Conservation (phyloP, 2,113 vertebrate species). For the Marmota monax region DNA sequence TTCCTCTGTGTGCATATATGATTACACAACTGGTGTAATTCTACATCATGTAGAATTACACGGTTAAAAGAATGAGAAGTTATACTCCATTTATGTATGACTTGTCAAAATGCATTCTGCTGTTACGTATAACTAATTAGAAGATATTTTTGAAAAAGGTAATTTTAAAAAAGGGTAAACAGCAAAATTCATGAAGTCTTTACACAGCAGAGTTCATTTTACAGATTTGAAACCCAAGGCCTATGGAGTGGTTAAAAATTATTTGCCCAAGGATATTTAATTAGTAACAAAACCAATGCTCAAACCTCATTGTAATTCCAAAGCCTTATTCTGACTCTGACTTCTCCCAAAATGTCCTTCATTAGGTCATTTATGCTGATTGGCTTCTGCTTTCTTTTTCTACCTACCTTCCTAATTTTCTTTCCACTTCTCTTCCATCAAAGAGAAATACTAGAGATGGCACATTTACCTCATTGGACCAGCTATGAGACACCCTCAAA, state of each 20-base stretch:
- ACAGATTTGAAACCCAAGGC: conserved; percentile 41
- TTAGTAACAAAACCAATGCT: conserved; percentile 38
- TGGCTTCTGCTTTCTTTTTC: not conserved
- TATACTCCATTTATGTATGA: no score
- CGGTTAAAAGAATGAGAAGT: no score
- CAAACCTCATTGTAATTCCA: conserved; percentile 19
- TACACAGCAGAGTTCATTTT: not conserved
- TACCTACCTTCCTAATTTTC: conserved; percentile 34
- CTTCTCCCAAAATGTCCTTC: not conserved
- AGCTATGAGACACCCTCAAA: conserved; percentile 43
- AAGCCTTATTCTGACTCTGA: conserved; percentile 34
- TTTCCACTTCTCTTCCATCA: not conserved
- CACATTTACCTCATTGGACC: not conserved
- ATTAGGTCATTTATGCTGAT: not conserved
- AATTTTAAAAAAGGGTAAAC: not conserved
- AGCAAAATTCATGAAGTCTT: conserved; percentile 12
- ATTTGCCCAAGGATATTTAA: conserved; percentile 8
- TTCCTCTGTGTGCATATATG: no score
- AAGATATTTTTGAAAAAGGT: no score
- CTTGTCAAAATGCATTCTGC: no score
- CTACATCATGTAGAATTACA: no score
- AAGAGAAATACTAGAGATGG: not conserved
- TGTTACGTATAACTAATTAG: no score
- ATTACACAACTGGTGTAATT: no score
- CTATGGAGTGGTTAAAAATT: not conserved